Evolutionary conservation across 2,888 invertebrate species (phyloP).

Genomic region (Thysanoteuthis rhombus): DNA sequence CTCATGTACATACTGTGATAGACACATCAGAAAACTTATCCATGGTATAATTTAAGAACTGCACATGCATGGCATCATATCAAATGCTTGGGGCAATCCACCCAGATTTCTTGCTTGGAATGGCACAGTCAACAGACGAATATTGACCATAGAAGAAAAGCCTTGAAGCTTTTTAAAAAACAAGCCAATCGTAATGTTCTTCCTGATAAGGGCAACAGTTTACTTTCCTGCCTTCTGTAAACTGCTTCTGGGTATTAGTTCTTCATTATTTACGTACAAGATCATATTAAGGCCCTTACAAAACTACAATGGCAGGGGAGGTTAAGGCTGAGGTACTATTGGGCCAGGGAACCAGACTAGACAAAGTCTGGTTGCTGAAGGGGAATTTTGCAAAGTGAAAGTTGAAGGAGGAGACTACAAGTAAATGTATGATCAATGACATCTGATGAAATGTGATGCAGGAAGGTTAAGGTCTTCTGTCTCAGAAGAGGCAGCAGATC

Average conservation of each 20-base stretch:
- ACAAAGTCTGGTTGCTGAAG: not conserved
- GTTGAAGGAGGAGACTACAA: not conserved
- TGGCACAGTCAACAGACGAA: not conserved
- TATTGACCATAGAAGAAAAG: not conserved
- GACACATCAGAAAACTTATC: not conserved
- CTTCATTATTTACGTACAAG: conserved; percentile 12
- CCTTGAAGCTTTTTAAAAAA: not conserved
- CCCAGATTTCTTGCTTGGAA: not conserved
- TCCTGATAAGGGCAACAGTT: not conserved
- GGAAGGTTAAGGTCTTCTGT: not conserved
- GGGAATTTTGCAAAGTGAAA: not conserved
- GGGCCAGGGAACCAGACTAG: not conserved
- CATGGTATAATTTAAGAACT: not conserved
- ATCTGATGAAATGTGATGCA: conserved; percentile 12
- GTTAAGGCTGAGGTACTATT: not conserved
- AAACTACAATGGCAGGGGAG: not conserved
- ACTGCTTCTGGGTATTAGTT: not conserved
- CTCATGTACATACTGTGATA: not conserved
- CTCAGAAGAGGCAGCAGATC: not conserved
- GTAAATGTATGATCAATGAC: not conserved
- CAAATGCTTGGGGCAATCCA: not conserved
- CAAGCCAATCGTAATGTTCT: conserved; percentile 12
- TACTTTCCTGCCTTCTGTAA: not conserved
- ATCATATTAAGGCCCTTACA: not conserved
- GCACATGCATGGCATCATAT: not conserved